Evolutionary conservation across 2,888 invertebrate species (phyloP).

Genomic region (Shargacucullia verbasci): DNA sequence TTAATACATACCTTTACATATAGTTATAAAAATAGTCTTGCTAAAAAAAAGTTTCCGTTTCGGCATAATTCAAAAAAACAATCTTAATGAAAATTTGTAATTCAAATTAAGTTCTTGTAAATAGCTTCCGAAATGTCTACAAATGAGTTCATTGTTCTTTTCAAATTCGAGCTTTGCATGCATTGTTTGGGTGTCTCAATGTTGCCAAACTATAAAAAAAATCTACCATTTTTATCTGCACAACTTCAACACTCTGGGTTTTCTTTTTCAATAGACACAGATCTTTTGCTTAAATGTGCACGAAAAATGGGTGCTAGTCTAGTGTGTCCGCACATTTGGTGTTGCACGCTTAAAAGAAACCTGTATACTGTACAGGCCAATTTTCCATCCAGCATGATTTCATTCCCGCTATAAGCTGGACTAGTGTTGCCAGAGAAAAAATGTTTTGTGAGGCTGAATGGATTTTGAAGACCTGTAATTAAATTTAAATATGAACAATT

Average conservation of each 20-base stretch:
- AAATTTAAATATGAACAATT: constrained; percentile 3
- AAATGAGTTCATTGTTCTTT: constrained; percentile 61
- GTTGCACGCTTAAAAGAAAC: constrained; percentile 82
- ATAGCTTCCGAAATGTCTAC: constrained; percentile 44
- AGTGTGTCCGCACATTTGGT: constrained; percentile 69
- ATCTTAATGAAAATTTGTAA: constrained; percentile 58
- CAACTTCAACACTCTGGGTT: constrained; percentile 31
- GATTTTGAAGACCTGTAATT: constrained; percentile 28
- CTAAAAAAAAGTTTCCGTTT: constrained; percentile 28
- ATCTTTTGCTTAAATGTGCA: constrained; percentile 61
- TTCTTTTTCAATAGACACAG: constrained; percentile 31
- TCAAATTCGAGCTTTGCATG: constrained; percentile 70
- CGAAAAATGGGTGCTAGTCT: constrained; percentile 46
- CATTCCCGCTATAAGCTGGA: constrained; percentile 76
- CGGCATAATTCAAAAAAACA: constrained; percentile 19
- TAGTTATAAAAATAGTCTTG: too few relatives aligned
- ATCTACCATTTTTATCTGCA: constrained; percentile 29
- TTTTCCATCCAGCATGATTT: constrained; percentile 79
- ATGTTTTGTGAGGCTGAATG: constrained; percentile 17
- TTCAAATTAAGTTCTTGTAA: constrained; percentile 67
- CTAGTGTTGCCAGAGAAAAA: constrained; percentile 61
- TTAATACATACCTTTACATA: constrained; percentile 11
- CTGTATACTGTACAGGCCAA: constrained; percentile 68
- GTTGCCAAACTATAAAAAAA: constrained; percentile 57
- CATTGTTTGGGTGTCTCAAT: constrained; percentile 63